phyloP scores from a whole-genome alignment of 2,113 vertebrate species.

The Halichoerus grypus region DNA sequence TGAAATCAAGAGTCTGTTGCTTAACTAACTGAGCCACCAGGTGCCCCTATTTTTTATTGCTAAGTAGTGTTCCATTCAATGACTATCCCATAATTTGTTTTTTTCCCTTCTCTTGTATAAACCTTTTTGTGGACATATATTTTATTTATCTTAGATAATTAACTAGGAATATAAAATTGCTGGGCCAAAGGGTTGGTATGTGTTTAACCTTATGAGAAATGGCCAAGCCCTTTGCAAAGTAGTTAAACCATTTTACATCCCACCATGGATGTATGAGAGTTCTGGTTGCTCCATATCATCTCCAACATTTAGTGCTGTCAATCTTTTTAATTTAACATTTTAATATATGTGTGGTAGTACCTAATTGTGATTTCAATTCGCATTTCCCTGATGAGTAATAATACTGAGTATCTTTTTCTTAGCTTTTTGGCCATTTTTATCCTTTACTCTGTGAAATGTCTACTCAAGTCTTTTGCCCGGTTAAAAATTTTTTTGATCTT shows the following conservation, averaged over 20 bases:
- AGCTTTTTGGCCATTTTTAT: neutral
- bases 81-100: neutral
- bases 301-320: neutral
- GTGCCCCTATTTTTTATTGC: neutral
- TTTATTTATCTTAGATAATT: neutral
- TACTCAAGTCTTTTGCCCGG: neutral
- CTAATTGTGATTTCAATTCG: neutral
- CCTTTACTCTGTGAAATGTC: neutral
- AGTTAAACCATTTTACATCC: neutral
- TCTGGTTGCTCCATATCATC: neutral
- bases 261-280: neutral
- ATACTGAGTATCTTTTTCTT: neutral
- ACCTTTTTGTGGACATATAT: neutral
- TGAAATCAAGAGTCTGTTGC: neutral
- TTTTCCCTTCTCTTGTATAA: neutral
- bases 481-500: neutral
- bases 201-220: neutral
- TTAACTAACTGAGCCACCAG: neutral
- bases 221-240: neutral
- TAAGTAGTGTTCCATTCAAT: neutral
- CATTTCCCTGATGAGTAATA: neutral
- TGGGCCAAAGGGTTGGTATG: neutral
- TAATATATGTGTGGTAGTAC: neutral
- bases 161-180: neutral
- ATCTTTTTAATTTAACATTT: neutral